phyloP scores from a whole-genome alignment of 2,888 invertebrate genomes.

The Cryptus armator region DNA sequence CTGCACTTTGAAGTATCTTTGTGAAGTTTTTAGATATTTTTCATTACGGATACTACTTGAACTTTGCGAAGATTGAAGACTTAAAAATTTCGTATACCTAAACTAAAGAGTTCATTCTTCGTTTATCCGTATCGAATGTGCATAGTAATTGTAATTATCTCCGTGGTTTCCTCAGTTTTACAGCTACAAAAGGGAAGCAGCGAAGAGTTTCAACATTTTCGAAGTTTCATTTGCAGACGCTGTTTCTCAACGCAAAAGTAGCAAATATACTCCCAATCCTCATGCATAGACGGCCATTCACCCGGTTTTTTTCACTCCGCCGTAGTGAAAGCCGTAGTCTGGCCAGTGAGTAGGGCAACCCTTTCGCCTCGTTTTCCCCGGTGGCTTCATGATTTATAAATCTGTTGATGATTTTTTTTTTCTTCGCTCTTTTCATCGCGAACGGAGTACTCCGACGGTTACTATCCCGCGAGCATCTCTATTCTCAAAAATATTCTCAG shows the following conservation, averaged over 20 bases:
- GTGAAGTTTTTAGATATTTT: neutral
- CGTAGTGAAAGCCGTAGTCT: conserved; percentile 2
- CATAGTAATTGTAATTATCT: too few relatives aligned
- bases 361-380: conserved; percentile 6
- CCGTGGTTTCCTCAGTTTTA: too few relatives aligned
- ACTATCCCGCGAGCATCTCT: neutral
- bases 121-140: too few relatives aligned
- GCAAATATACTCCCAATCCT: neutral
- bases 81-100: neutral
- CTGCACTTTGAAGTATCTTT: neutral
- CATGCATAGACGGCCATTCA: conserved; percentile 1
- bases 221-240: too few relatives aligned
- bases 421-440: conserved; percentile 18
- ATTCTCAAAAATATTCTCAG: conserved; percentile 29
- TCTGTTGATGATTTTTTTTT: conserved; percentile 54
- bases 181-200: too few relatives aligned
- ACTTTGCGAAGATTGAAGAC: neutral
- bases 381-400: conserved; percentile 53
- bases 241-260: too few relatives aligned
- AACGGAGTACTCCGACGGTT: conserved; percentile 21
- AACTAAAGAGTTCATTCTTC: too few relatives aligned
- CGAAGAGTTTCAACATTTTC: too few relatives aligned
- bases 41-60: neutral
- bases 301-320: neutral
- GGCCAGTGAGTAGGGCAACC: neutral